These are phyloP conservation scores for Danaus melanippus DNA, from an alignment of 1,140 invertebrate species.

Conservation along the genomic window DNA sequence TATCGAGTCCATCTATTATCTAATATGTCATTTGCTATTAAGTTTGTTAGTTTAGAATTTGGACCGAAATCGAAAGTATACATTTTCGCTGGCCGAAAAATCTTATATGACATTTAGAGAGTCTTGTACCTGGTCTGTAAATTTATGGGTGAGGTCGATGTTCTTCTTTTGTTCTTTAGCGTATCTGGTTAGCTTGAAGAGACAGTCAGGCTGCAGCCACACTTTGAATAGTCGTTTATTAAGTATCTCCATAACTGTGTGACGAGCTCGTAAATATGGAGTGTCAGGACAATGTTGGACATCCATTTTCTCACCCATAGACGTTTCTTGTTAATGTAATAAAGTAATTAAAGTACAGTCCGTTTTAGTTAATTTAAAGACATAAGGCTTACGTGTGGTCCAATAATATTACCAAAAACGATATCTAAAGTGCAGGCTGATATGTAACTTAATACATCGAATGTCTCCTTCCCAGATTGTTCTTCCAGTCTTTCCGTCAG, in stretches of 20 bases:
- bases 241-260: slow-evolving; percentile 50
- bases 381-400: too few species aligned
- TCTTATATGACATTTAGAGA: too few species aligned
- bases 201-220: slow-evolving; percentile 47
- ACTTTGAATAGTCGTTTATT: slow-evolving; percentile 52
- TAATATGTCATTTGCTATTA: too few species aligned
- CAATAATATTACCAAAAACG: slow-evolving; percentile 75
- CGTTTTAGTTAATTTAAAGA: too few species aligned
- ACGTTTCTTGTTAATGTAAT: slow-evolving; percentile 33
- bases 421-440: slow-evolving; percentile 82
- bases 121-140: slow-evolving; percentile 46
- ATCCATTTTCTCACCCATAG: slow-evolving; percentile 56
- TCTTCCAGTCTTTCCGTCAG: slow-evolving; percentile 73
- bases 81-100: too few species aligned
- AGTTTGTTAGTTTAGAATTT: too few species aligned
- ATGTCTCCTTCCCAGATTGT: slow-evolving; percentile 50
- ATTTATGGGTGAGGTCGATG: slow-evolving; percentile 51
- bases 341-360: too few species aligned
- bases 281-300: slow-evolving; percentile 49
- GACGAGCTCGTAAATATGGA: slow-evolving; percentile 46
- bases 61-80: too few species aligned
- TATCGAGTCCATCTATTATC: too few species aligned
- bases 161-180: slow-evolving; percentile 42
- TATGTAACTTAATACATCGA: slow-evolving; percentile 77
- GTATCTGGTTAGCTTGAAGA: slow-evolving; percentile 47